Evolutionary conservation across 1,140 invertebrate species (phyloP).

Genomic region (Drosophila navojoa): DNA sequence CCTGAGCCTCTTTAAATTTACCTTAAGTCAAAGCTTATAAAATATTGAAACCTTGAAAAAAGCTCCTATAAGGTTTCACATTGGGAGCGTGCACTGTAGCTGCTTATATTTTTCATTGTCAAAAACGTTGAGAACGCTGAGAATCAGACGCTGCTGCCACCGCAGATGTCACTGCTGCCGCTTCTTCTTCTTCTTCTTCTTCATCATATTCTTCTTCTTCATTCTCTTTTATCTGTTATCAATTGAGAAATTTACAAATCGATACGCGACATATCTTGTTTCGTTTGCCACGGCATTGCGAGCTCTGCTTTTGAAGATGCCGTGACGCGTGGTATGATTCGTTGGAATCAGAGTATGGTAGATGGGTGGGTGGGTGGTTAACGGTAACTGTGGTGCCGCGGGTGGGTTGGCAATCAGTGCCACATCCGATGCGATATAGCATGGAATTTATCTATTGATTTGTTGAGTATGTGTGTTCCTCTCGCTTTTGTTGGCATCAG

Average conservation of each 20-base stretch:
- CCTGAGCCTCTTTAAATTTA: no score
- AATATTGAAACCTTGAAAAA: no score
- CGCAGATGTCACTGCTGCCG: neutral
- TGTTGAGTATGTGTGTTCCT: conserved; percentile 46
- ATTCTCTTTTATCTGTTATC: conserved; percentile 48
- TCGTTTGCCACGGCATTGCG: conserved; percentile 26
- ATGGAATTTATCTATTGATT: conserved; percentile 78
- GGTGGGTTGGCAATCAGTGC: conserved; percentile 48
- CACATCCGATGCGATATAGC: conserved; percentile 69
- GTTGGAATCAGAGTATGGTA: neutral
- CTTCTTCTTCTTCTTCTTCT: neutral
- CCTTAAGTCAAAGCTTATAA: no score
- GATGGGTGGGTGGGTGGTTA: neutral
- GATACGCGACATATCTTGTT: conserved; percentile 45
- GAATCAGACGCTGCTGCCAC: conserved; percentile 15
- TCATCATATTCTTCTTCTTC: neutral
- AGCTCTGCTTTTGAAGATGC: conserved; percentile 48
- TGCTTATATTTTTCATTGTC: conserved; percentile 70
- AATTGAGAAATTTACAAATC: conserved; percentile 56
- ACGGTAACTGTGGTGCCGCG: neutral
- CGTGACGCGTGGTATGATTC: conserved; percentile 28
- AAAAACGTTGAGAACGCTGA: conserved; percentile 40
- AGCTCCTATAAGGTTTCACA: neutral
- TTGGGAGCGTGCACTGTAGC: conserved; percentile 2
- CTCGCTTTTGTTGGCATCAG: conserved; percentile 35